Conservation (phyloP, 2,797 vertebrate genomes). For the Trachops cirrhosus region DNA sequence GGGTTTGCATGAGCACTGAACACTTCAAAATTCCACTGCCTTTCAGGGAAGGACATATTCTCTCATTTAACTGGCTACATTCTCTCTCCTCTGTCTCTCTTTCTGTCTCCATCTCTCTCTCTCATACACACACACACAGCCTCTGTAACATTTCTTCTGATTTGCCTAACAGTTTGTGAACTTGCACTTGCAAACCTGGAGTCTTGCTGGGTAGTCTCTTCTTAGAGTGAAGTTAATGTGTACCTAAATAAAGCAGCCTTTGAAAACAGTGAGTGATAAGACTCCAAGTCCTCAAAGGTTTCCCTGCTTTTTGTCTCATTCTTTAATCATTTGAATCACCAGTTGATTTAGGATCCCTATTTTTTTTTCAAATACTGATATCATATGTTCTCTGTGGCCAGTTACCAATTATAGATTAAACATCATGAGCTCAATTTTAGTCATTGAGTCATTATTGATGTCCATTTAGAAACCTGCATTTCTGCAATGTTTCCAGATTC, state of each 20-base stretch:
- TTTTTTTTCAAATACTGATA: neutral
- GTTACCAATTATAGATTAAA: neutral
- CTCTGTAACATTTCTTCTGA: neutral
- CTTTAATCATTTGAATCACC: neutral
- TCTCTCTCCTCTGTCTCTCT: neutral
- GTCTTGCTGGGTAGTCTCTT: neutral
- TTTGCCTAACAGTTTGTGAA: neutral
- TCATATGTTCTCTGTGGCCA: neutral
- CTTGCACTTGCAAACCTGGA: neutral
- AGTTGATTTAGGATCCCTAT: neutral
- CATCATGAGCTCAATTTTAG: neutral
- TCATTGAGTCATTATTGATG: neutral
- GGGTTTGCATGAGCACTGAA: neutral
- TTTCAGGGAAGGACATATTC: neutral
- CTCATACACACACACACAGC: neutral
- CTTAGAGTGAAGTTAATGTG: neutral
- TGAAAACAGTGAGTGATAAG: neutral
- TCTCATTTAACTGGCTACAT: neutral
- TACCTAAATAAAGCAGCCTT: neutral
- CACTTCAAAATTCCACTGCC: neutral
- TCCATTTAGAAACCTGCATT: neutral
- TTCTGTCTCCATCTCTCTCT: neutral
- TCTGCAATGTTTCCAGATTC: neutral
- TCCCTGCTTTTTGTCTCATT: neutral
- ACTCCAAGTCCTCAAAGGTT: neutral